Evolutionary conservation across 2,113 vertebrate genomes (phyloP).

Genomic region (Pteropus alecto): DNA sequence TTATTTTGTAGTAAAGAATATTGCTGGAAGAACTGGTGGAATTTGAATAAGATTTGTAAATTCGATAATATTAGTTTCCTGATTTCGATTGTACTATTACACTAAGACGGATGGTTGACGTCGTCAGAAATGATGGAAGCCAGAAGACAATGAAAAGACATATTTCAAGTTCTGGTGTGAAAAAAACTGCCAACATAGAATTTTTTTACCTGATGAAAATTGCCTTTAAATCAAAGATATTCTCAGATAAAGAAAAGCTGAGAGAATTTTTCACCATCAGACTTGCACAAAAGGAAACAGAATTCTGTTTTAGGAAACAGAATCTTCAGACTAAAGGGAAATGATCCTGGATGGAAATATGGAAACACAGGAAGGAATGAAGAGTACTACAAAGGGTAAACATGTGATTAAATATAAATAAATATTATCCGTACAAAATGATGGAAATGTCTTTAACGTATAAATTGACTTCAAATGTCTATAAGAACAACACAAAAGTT

Average conservation of each 20-base stretch:
- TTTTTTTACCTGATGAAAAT: neutral
- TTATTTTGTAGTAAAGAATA: neutral
- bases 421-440: neutral
- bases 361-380: neutral
- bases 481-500: neutral
- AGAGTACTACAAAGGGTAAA: neutral
- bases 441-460: neutral
- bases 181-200: neutral
- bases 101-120: neutral
- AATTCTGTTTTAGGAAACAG: no score
- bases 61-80: neutral
- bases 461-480: neutral
- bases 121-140: neutral
- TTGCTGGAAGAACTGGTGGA: neutral
- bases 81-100: neutral
- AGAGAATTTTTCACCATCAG: neutral
- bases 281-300: neutral
- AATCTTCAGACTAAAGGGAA: neutral
- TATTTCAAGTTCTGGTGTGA: neutral
- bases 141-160: neutral
- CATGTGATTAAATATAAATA: neutral
- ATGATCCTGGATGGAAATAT: neutral
- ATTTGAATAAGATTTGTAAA: neutral
- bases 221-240: neutral
- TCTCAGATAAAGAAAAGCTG: neutral